A percentile compares a stretch with the other conserved stretches of the same genome.
Conservation (phyloP, 1,140 invertebrate genomes). For the Aphidius ervi region DNA sequence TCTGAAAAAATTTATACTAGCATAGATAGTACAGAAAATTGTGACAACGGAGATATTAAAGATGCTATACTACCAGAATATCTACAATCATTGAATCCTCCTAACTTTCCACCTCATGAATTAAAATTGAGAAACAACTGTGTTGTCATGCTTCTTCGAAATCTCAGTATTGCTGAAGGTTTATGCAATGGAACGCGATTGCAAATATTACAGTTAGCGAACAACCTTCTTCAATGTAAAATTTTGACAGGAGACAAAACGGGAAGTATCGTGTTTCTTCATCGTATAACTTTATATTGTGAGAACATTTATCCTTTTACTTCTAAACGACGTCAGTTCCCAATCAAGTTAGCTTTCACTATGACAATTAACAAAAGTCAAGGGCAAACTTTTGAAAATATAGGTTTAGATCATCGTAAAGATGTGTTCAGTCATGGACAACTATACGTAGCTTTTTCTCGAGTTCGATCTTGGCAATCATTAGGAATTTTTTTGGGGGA, state of each 20-base stretch:
- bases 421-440: conserved; percentile 37
- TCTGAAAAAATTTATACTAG: conserved; percentile 17
- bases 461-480: conserved; percentile 2
- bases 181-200: conserved; percentile 22
- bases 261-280: conserved; percentile 18
- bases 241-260: conserved; percentile 25
- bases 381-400: conserved; percentile 33
- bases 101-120: conserved; percentile 13
- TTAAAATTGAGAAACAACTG: neutral
- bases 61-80: conserved; percentile 23
- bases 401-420: conserved; percentile 36
- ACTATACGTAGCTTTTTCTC: conserved; percentile 12
- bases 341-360: neutral
- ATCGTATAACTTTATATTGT: conserved; percentile 12
- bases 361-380: conserved; percentile 3
- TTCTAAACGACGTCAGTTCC: conserved; percentile 1
- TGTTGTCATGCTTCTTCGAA: neutral
- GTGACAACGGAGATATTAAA: conserved; percentile 13
- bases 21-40: conserved; percentile 16
- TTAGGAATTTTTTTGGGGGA: no score
- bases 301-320: neutral
- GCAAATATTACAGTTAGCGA: conserved; percentile 16
- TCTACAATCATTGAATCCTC: conserved; percentile 24
- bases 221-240: conserved; percentile 26
- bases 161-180: conserved; percentile 4